These are phyloP conservation scores for Aethes cnicana DNA, from an alignment of 2,888 invertebrate genomes.

Conservation along the genomic window DNA sequence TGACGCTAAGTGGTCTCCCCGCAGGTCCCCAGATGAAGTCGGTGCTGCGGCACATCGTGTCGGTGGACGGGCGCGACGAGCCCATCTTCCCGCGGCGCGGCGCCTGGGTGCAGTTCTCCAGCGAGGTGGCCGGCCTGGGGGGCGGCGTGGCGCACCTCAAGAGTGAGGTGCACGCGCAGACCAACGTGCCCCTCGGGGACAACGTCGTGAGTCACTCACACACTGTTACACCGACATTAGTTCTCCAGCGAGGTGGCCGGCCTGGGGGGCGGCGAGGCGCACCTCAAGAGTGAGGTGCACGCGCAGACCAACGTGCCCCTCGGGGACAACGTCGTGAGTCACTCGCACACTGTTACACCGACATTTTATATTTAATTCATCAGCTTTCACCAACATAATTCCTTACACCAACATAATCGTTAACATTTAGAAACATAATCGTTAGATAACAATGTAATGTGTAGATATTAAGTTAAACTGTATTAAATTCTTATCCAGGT, in stretches of 20 bases:
- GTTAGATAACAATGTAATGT: too few species aligned
- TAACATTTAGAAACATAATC: too few species aligned
- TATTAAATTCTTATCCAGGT: too few species aligned
- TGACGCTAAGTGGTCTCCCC: too few species aligned
- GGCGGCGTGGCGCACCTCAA: conserved; percentile 96
- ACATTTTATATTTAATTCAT: too few species aligned
- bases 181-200: conserved; percentile 49
- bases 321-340: conserved; percentile 49
- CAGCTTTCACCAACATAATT: too few species aligned
- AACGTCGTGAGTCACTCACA: conserved; percentile 45
- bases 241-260: conserved; percentile 92
- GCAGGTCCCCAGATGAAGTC: conserved; percentile 94
- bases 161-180: conserved; percentile 83
- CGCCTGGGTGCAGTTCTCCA: conserved; percentile 85
- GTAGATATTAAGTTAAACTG: too few species aligned
- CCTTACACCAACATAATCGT: too few species aligned
- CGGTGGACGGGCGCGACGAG: conserved; percentile 91
- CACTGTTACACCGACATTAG: too few species aligned
- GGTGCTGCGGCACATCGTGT: conserved; percentile 89
- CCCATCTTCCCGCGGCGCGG: conserved; percentile 90
- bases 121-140: conserved; percentile 94
- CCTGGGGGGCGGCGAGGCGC: conserved; percentile 95
- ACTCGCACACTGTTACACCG: not conserved
- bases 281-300: conserved; percentile 88
- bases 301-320: conserved; percentile 59